phyloP scores from a whole-genome alignment of 2,888 invertebrate species.

The Sicus ferrugineus region DNA sequence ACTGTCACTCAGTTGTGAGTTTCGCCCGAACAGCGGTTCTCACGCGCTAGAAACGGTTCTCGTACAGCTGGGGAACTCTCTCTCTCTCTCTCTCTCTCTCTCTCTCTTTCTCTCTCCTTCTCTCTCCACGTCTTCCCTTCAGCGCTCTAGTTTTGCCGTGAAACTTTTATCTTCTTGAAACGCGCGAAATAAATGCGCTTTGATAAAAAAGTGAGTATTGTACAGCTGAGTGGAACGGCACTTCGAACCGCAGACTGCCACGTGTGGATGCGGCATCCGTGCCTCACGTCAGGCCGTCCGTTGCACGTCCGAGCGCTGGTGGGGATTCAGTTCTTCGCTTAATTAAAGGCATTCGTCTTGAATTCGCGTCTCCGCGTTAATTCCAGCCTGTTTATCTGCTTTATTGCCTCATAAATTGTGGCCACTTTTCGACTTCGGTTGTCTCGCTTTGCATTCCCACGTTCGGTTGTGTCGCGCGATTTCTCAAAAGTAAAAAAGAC shows the following conservation, averaged over 20 bases:
- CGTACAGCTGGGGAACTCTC: too few relatives aligned
- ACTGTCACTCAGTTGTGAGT: too few relatives aligned
- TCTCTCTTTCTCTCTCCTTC: background rate
- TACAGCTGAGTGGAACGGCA: background rate
- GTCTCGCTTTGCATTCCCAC: background rate
- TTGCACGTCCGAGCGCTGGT: background rate
- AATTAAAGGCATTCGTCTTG: constrained; percentile 47
- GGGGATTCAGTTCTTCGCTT: constrained; percentile 43
- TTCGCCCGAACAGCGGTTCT: too few relatives aligned
- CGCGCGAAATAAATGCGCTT: constrained; percentile 30
- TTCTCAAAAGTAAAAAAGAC: background rate
- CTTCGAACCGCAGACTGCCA: background rate
- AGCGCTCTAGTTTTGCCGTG: background rate
- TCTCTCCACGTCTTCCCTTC: background rate
- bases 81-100: background rate
- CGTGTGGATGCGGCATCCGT: background rate
- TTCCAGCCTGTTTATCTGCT: constrained; percentile 19
- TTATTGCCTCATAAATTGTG: constrained; percentile 20
- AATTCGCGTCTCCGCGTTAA: constrained; percentile 19
- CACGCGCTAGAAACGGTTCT: background rate
- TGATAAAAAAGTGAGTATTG: constrained; percentile 27
- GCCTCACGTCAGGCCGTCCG: background rate
- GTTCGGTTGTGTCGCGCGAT: background rate
- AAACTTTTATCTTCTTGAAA: constrained; percentile 16
- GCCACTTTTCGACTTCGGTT: constrained; percentile 6